These are phyloP conservation scores for Lasioglossum leucozonium DNA, from an alignment of 2,888 invertebrate genomes.

Conservation along the genomic window DNA sequence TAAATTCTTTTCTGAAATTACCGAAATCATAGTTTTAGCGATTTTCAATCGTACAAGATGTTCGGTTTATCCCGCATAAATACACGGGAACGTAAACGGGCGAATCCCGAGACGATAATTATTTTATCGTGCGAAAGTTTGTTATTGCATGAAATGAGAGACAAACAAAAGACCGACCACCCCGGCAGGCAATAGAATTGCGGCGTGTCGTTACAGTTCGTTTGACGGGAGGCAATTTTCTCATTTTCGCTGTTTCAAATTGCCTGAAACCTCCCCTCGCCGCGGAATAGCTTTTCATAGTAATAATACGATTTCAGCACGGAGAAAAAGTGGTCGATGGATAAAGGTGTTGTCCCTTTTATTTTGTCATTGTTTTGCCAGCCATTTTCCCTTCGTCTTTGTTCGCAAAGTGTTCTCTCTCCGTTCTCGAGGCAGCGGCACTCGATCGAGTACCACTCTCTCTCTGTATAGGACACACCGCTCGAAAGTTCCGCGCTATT, in stretches of 20 bases:
- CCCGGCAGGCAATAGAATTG: not conserved
- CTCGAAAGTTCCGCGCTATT: conserved; percentile 50
- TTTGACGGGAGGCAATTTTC: not conserved
- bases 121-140: not conserved
- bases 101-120: not conserved
- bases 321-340: not conserved
- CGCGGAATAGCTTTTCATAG: not conserved
- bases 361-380: conserved; percentile 27
- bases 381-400: conserved; percentile 27
- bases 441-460: conserved; percentile 45
- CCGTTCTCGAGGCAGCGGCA: conserved; percentile 28
- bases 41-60: not conserved
- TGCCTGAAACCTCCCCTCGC: not conserved
- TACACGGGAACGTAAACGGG: not conserved
- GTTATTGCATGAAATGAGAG: not conserved
- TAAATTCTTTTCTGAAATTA: not conserved
- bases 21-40: not conserved
- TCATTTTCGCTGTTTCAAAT: not conserved
- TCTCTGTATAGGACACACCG: conserved; percentile 45
- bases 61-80: not conserved
- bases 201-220: not conserved
- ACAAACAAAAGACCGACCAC: not conserved
- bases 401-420: conserved; percentile 33
- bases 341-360: not conserved
- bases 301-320: not conserved